These are phyloP conservation scores for Sylvietta virens DNA, from an alignment of 2,113 vertebrate genomes.

Conservation along the genomic window DNA sequence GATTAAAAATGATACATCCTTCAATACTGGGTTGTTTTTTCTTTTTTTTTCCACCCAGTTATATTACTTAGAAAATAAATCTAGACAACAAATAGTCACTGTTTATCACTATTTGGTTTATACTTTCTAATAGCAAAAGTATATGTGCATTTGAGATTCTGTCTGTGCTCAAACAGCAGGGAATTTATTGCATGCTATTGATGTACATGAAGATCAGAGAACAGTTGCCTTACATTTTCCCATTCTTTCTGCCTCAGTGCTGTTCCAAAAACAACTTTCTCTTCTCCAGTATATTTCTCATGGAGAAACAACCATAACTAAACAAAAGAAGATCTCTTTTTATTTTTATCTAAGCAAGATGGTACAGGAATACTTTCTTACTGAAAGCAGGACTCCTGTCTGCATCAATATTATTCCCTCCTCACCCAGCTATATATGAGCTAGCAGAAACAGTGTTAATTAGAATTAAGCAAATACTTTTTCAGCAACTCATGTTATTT, in stretches of 20 bases:
- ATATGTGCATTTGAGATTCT: conserved; percentile 71
- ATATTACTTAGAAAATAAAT: conserved; percentile 76
- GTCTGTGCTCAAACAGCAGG: conserved; percentile 56
- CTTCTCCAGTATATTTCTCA: not conserved
- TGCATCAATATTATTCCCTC: not conserved
- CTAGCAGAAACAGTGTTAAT: not conserved
- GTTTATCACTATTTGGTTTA: conserved; percentile 74
- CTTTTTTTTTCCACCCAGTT: conserved; percentile 45
- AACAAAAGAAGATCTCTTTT: not conserved
- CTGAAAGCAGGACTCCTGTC: not conserved
- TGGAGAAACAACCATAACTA: not conserved
- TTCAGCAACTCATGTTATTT: not conserved
- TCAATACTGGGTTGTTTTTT: conserved; percentile 56
- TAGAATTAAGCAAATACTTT: not conserved
- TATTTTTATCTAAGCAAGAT: not conserved
- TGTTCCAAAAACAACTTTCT: conserved; percentile 12
- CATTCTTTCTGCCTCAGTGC: conserved; percentile 41
- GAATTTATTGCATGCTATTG: conserved; percentile 72
- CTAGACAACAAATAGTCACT: conserved; percentile 73
- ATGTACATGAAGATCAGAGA: conserved; percentile 64
- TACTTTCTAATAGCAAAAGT: conserved; percentile 74
- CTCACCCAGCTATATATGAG: not conserved
- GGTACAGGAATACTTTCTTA: not conserved
- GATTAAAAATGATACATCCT: conserved; percentile 81
- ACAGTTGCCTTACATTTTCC: conserved; percentile 64